Percentiles rank a stretch among this genome's conserved stretches.
phyloP scores from a whole-genome alignment of 2,113 vertebrate genomes.

The Andinoacara biseriatus region DNA sequence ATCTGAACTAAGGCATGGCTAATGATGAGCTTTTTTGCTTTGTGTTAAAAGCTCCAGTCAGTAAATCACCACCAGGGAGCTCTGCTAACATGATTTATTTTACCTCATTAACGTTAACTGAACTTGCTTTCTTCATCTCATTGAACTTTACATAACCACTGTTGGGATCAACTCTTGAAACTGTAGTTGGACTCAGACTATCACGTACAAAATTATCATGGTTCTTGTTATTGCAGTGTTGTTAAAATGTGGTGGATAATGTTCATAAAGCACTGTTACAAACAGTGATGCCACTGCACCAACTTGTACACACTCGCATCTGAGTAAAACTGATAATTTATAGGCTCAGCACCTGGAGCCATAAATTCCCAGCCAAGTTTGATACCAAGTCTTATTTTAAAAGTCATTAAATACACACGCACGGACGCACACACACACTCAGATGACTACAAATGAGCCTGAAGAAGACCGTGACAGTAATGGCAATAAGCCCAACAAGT shows the following conservation, averaged over 20 bases:
- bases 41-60: constrained; percentile 49
- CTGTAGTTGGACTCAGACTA: not conserved
- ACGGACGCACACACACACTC: not conserved
- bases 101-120: constrained; percentile 57
- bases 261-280: not conserved
- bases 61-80: constrained; percentile 53
- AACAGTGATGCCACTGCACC: not conserved
- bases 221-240: not conserved
- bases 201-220: not conserved
- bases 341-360: not conserved
- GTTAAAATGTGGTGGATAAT: not conserved
- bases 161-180: constrained; percentile 4
- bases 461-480: not conserved
- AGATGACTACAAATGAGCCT: not conserved
- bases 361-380: not conserved
- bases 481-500: not conserved
- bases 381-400: not conserved
- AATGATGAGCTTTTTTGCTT: constrained; percentile 39
- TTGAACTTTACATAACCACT: constrained; percentile 8
- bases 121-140: constrained; percentile 40
- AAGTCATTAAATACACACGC: not conserved
- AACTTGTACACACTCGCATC: not conserved
- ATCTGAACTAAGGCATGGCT: constrained; percentile 8
- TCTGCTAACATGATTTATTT: constrained; percentile 59
- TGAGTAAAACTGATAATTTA: constrained; percentile 3